These are phyloP conservation scores for Oreochromis aureus DNA, from an alignment of 2,113 vertebrate genomes.

Conservation along the genomic window DNA sequence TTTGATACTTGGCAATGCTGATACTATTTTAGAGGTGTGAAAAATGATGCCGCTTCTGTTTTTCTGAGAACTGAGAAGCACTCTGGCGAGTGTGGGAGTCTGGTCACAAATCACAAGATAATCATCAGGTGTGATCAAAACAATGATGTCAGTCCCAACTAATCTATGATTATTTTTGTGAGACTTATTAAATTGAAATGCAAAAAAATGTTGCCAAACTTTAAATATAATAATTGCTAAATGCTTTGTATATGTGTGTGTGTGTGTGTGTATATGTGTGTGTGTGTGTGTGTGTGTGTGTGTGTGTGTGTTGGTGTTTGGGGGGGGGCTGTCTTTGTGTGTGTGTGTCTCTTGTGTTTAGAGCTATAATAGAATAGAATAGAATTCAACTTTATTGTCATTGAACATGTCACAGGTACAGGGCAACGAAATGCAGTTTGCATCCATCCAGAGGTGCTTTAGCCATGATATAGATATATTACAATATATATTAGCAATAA, in stretches of 20 bases:
- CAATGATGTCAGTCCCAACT: background rate
- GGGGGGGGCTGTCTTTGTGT: too few relatives aligned
- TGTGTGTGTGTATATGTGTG: background rate
- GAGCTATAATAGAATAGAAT: too few relatives aligned
- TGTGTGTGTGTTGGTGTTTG: too few relatives aligned
- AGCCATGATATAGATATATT: too few relatives aligned
- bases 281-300: too few relatives aligned
- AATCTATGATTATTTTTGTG: background rate
- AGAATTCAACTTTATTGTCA: too few relatives aligned
- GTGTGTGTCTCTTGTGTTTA: too few relatives aligned
- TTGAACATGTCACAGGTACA: too few relatives aligned
- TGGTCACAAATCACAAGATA: background rate
- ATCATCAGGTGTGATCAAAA: background rate
- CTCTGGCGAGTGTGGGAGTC: background rate
- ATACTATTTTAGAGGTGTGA: background rate
- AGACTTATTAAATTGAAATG: background rate
- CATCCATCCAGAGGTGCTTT: too few relatives aligned
- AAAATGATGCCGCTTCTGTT: rapidly evolving
- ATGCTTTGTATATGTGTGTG: background rate
- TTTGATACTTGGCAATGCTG: background rate
- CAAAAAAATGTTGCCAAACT: background rate
- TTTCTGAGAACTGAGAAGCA: background rate
- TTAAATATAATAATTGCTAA: background rate
- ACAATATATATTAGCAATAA: too few relatives aligned
- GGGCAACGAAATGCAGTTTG: too few relatives aligned